Base-by-base conservation (phyloP, 1,140 invertebrate species). In the Bombus pyrosoma region DNA sequence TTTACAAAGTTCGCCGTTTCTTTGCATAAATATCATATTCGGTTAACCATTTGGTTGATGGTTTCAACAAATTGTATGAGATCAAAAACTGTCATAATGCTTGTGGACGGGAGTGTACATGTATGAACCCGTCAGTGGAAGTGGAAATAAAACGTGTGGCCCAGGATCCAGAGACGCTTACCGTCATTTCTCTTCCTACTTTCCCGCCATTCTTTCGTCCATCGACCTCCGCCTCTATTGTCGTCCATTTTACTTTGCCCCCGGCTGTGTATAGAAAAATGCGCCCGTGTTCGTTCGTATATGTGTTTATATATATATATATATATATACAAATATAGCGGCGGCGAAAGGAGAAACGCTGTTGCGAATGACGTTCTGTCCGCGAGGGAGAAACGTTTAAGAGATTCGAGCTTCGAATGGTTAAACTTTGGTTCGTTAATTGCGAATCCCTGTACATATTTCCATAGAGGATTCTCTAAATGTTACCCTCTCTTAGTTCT, bases 161-260 rank as follows among this genome's bases (percentile, higher is more conserved):
- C 32, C 47, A 83, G 83, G 87, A 87, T 80, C 79, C 64, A 53
- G 59, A 86, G 85, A 81, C 83, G 86, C 79, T 90, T 82, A 75
- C 68, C 84, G 84, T 87, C 83, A 66, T 85, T 73, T 81, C 72
- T 84, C 83, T 75, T 81, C 41, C 72, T 59, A 85, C 69, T 83
- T 53, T 47, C 53, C 28, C 37, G 32, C n/a, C 66, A 83, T 86
- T 76, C 66, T 85, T 88, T 72, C 72, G 83, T 88, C 72, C 32
- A 68, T 47, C 39, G 41, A 80, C 64, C 64, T 37, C 53, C 25
- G 28, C 59, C 39, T 28, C n/a, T 25, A 77, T 72, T 66, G 64
- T 53, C 62, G 64, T 37, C 32, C 78, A 59, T 85, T 77, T 59
- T 41, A 64, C 72, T 81, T 82, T 41, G 37, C 64, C 32, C 32